These are phyloP conservation scores for Dendrolimus punctatus DNA, from an alignment of 1,140 invertebrate species.

Conservation along the genomic window DNA sequence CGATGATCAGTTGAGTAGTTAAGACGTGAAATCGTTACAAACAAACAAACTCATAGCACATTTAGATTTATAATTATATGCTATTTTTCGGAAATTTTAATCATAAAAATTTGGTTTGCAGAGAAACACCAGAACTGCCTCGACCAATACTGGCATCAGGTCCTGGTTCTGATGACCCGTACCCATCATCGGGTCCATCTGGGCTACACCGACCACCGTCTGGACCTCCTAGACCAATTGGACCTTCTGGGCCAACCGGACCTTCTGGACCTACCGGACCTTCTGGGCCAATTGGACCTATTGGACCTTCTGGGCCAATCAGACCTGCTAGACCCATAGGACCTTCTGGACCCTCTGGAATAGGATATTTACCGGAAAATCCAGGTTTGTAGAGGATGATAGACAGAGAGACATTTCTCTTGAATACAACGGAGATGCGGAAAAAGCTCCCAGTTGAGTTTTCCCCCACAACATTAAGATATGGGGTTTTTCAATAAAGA, in stretches of 20 bases:
- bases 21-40: too few relatives aligned
- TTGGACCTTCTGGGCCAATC: neutral
- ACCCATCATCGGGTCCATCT: slow-evolving; percentile 17
- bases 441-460: too few relatives aligned
- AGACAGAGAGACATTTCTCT: too few relatives aligned
- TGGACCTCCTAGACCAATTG: slow-evolving; percentile 4
- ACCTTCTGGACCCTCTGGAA: neutral
- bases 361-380: too few relatives aligned
- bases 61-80: too few relatives aligned
- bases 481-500: too few relatives aligned
- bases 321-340: slow-evolving; percentile 10
- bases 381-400: neutral
- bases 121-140: slow-evolving; percentile 31
- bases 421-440: too few relatives aligned
- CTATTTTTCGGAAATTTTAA: too few relatives aligned
- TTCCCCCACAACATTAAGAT: too few relatives aligned
- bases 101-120: neutral
- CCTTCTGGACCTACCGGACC: slow-evolving; percentile 10
- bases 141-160: slow-evolving; percentile 25
- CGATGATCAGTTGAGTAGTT: too few relatives aligned
- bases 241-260: slow-evolving; percentile 11
- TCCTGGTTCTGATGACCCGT: slow-evolving; percentile 21
- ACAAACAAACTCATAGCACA: too few relatives aligned
- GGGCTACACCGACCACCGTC: slow-evolving; percentile 8
- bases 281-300: neutral